Base-by-base conservation (phyloP, 1,140 invertebrate genomes). In the Drosophila parabipectinata region DNA sequence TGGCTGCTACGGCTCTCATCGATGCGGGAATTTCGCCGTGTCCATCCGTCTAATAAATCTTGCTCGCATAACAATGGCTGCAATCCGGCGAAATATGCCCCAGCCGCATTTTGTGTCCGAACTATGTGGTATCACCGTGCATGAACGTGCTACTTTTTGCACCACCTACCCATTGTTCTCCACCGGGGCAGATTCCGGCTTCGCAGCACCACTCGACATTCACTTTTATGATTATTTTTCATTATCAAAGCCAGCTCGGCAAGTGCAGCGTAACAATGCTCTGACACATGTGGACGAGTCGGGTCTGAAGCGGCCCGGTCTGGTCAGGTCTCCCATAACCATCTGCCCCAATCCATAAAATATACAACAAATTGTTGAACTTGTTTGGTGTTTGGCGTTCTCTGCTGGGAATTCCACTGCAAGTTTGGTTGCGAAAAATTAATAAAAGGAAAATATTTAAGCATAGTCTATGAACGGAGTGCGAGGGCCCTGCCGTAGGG, bases 391-490 rank as follows among this genome's bases (percentile, higher is more conserved):
- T 60, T 67, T 34, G 34, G 58, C 47, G 21, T 34, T n/a, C 58
- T 48, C 47, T 26, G 6, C 57, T 57, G 52, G 54, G 48, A 60
- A 61, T 79, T 75, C 50, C 15, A 41, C 30, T 47, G 51, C 59
- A 37, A 26, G 51, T 45, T 39, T 14, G 56, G 50, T 44, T 66
- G 61, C 9, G 12, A 73, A 37, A 84, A 85, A 84, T 85, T 77
- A 85, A 84, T 84, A 85, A 85, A 74, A 85, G 55, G 52, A 59
- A 85, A 84, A 84, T 80, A 80, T 80, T 85, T 62, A 80, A 77
- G 81, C 68, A 66, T 59, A 52, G 55, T 62, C 59, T 71, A 72
- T 69, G 66, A 39, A 32, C 45, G 53, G 24, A 4, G 21, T 21
- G 21, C 21, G 21, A 21, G 21, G 21, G 21, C 21, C 21, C 21